Percentiles rank a stretch among this genome's conserved stretches.
Evolutionary conservation across 1,140 invertebrate species (phyloP).

Genomic region (Achatina immaculata): DNA sequence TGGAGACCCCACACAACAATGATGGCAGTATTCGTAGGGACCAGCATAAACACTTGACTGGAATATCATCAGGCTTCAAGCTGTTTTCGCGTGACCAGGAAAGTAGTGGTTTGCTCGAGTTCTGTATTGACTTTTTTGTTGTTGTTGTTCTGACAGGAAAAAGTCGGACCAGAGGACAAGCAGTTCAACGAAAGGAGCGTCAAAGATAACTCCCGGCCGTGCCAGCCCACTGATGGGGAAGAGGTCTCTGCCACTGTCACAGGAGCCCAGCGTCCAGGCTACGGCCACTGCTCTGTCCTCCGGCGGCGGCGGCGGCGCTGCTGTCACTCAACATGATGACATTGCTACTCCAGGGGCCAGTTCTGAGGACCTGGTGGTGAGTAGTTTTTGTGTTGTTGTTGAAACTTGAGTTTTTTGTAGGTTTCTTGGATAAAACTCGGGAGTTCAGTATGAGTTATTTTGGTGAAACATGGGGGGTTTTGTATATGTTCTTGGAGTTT

Average conservation of each 20-base stretch:
- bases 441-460: no score
- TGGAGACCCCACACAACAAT: no score
- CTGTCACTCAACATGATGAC: background rate
- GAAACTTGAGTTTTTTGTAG: background rate
- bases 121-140: no score
- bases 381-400: no score
- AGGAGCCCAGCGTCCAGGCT: background rate
- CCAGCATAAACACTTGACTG: no score
- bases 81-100: no score
- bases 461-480: no score
- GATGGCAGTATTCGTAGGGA: no score
- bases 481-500: no score
- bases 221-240: background rate
- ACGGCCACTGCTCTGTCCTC: background rate
- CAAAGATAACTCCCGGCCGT: background rate
- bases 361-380: constrained; percentile 12
- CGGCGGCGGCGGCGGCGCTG: background rate
- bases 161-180: constrained; percentile 19
- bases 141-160: constrained; percentile 6
- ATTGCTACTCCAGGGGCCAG: background rate
- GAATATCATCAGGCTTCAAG: no score
- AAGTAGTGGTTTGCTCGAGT: no score
- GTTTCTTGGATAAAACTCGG: background rate
- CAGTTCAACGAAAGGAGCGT: background rate
- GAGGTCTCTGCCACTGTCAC: background rate